Base-by-base conservation (phyloP, 2,888 invertebrate genomes). In the Apomyelois bistriatella region DNA sequence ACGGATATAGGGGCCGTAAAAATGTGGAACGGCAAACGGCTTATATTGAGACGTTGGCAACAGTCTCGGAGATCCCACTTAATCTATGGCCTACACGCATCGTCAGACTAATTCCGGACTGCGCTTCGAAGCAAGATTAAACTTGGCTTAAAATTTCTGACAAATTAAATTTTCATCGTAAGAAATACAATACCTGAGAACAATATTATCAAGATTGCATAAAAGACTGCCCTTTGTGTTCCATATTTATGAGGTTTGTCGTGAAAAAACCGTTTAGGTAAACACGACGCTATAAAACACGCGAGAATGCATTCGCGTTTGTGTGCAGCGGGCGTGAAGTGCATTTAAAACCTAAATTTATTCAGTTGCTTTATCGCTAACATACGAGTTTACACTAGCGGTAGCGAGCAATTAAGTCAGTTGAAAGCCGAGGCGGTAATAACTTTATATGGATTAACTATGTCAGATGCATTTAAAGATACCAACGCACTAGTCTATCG, bases 1-100 rank as follows among this genome's bases (percentile, higher is more conserved):
- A 85, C 87, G 88, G 86, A 88, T 88, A 86, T 84, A 82, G 84
- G 74, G 78, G 81, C 80, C 75, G 79, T 87, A 87, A 87, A 87
- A 83, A 83, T 87, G 80, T 82, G 79, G 79, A 80, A 70, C 85
- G 76, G 80, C 83, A 85, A 40, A 16, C 38, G 38, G 38, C 40
- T 40, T 40, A 40, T 85, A 86, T 85, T 86, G 84, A 87, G 85
- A 82, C 79, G 87, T 85, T 85, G 85, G 88, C 88, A 85, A 79
- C 78, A 68, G 76, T 73, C 75, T 62, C 61, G 63, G 63, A 73
- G 77, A 81, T 77, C 76, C 69, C 68, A 74, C 77, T 75, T 81
- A 81, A 82, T 82, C 82, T 82, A 79, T 70, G 74, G 75, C 70
- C 72, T 71, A 66, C 71, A 72, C 70, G 77, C 70, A 70, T 72